These are phyloP conservation scores for Cephalopholis sonnerati DNA, from an alignment of 2,113 vertebrate species.

Conservation along the genomic window DNA sequence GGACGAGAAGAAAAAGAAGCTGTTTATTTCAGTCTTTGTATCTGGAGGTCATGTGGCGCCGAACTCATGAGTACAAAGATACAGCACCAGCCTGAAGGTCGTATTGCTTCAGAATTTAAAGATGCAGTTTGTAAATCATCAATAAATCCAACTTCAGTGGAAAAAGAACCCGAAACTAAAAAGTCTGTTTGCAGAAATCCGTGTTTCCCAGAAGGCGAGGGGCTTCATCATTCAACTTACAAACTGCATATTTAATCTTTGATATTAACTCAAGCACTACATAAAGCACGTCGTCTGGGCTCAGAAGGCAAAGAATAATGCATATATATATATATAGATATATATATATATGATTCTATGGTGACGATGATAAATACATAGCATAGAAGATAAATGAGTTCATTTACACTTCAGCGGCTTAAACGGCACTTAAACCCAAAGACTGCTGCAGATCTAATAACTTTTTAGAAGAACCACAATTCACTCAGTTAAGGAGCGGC, in stretches of 20 bases:
- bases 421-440: constrained; percentile 40
- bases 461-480: background rate
- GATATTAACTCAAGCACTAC: constrained; percentile 5
- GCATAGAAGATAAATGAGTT: constrained; percentile 15
- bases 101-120: constrained; percentile 47
- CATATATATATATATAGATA: background rate
- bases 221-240: background rate
- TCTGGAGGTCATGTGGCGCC: constrained; percentile 15
- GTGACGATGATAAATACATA: constrained; percentile 11
- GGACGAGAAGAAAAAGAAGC: background rate
- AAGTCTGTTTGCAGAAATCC: background rate
- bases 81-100: background rate
- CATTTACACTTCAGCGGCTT: constrained; percentile 1
- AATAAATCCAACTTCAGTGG: background rate
- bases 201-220: background rate
- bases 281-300: constrained; percentile 34
- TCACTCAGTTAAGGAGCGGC: background rate
- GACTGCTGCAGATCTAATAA: background rate
- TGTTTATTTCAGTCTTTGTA: constrained; percentile 22
- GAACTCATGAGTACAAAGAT: constrained; percentile 3
- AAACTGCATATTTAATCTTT: constrained; percentile 44
- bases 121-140: constrained; percentile 29
- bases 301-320: constrained; percentile 41
- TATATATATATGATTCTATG: background rate
- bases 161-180: background rate